These are phyloP conservation scores for Lordiphosa fenestrarum DNA, from an alignment of 2,888 invertebrate species.

Conservation along the genomic window DNA sequence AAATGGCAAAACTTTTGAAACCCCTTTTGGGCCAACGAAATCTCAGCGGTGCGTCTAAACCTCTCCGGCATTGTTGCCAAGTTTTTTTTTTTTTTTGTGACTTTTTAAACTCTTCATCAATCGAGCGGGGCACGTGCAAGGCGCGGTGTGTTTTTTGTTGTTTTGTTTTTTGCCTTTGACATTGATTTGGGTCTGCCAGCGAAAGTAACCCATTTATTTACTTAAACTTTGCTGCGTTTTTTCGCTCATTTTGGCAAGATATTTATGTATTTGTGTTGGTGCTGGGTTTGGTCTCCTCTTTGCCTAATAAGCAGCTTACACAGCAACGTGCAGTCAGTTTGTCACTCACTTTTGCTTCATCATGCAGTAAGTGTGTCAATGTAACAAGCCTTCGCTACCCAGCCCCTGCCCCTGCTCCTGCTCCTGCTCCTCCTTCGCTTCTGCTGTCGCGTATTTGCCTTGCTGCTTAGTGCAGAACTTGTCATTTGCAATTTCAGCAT, in stretches of 20 bases:
- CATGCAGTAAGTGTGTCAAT: conserved; percentile 75
- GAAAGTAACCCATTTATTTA: conserved; percentile 71
- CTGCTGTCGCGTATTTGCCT: conserved; percentile 42
- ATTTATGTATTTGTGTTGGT: conserved; percentile 19
- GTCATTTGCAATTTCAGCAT: conserved; percentile 71
- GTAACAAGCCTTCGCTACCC: conserved; percentile 39
- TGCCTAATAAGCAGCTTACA: conserved; percentile 71
- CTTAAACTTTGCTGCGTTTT: conserved; percentile 51
- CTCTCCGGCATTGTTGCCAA: conserved; percentile 51
- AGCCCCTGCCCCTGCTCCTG: conserved; percentile 1
- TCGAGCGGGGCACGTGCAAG: no score
- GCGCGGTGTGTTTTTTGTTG: not conserved
- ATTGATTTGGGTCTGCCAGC: conserved; percentile 66
- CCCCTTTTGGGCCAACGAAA: conserved; percentile 21
- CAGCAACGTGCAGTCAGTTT: conserved; percentile 68
- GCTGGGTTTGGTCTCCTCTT: conserved; percentile 1
- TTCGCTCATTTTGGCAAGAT: conserved; percentile 32
- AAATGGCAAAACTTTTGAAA: conserved; percentile 34
- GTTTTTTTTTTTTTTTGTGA: conserved; percentile 45
- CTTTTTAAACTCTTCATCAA: conserved; percentile 50
- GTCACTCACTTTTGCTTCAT: conserved; percentile 74
- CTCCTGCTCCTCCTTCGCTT: not conserved
- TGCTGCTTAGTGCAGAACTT: conserved; percentile 69
- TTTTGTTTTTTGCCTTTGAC: conserved; percentile 39
- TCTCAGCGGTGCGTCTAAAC: conserved; percentile 57